A percentile compares a stretch with the other conserved stretches of the same genome.
Evolutionary conservation across 2,888 invertebrate species (phyloP).

Genomic region (Watsonalla binaria): DNA sequence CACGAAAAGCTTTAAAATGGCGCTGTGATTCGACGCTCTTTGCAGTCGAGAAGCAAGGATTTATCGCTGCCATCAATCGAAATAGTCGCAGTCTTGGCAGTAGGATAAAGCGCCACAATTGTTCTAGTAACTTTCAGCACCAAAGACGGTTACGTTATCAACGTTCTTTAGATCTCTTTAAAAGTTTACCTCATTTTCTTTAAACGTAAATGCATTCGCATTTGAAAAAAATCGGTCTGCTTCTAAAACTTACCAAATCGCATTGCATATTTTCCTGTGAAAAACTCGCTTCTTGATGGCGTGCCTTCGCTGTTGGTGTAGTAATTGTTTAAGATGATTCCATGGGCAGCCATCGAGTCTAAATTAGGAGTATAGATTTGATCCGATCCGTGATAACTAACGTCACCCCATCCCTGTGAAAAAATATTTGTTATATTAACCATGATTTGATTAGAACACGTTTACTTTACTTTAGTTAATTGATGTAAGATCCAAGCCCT

Average conservation of each 20-base stretch:
- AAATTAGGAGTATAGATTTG: conserved; percentile 93
- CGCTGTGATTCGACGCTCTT: neutral
- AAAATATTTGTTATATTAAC: neutral
- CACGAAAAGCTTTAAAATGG: neutral
- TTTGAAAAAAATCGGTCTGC: neutral
- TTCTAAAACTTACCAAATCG: conserved; percentile 77
- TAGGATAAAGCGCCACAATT: neutral
- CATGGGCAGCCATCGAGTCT: conserved; percentile 89
- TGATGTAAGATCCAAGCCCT: too few species aligned
- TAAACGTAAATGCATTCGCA: too few species aligned
- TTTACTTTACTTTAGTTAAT: neutral
- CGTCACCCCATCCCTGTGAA: conserved; percentile 90
- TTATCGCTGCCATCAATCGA: neutral
- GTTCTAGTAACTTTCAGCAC: neutral
- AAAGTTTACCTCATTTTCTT: too few species aligned
- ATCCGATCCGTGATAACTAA: conserved; percentile 89
- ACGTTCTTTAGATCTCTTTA: too few species aligned
- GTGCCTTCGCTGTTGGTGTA: conserved; percentile 89
- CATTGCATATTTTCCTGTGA: conserved; percentile 90
- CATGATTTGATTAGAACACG: too few species aligned
- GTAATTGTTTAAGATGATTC: conserved; percentile 87
- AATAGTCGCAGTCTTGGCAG: neutral
- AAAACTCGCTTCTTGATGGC: conserved; percentile 85
- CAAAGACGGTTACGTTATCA: too few species aligned
- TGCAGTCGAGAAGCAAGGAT: neutral